Base-by-base conservation (phyloP, 37 sponge, comb jelly and placozoan genomes). In the Tethya wilhelma region DNA sequence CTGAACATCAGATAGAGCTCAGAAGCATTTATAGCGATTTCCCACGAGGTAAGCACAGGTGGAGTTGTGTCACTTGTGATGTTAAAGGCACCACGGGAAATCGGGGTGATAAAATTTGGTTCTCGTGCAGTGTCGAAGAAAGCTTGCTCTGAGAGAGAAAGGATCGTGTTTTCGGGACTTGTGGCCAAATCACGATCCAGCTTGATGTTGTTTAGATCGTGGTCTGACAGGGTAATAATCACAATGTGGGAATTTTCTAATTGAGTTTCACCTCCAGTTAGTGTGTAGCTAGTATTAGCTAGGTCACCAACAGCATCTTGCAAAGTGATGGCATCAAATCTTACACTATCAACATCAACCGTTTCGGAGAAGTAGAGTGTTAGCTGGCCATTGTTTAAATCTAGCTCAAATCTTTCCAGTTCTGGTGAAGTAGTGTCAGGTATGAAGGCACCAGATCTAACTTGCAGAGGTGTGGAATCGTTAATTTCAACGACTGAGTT, bases 331-430 rank as follows among this genome's bases (percentile, higher is more conserved):
- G 73, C 46, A 33, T 37, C 67, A 0, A 83, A 53, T 40, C 40
- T 43, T 26, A 89, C 44, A 45, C 82, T 81, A 23, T 66, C 66
- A 56, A 77, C 73, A 67, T 81, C 73, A 9, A 95, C 89, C 38
- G 84, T 79, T 66, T 96, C 97, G 82, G 88, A 85, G 71, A 96
- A 96, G 57, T 73, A 71, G 6, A 96, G 82, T 22, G 56, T 71
- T 3, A 96, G 62, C 23, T 74, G 70, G 20, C 89, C 91, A 33
- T 14, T 44, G 82, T 96, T 59, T 80, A 96, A 56, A 59, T 96
- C 88, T 25, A 96, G 75, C 9, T 84, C 81, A 77, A 93, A 96
- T 4, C 80, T 31, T 22, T 67, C 56, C 56, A 96, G 56, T 7
- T 64, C 40, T 22, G 97, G 97, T 17, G 63, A 1, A 2, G 97